Evolutionary conservation across 2,797 vertebrate species (phyloP).

Genomic region (Saxicola maurus): DNA sequence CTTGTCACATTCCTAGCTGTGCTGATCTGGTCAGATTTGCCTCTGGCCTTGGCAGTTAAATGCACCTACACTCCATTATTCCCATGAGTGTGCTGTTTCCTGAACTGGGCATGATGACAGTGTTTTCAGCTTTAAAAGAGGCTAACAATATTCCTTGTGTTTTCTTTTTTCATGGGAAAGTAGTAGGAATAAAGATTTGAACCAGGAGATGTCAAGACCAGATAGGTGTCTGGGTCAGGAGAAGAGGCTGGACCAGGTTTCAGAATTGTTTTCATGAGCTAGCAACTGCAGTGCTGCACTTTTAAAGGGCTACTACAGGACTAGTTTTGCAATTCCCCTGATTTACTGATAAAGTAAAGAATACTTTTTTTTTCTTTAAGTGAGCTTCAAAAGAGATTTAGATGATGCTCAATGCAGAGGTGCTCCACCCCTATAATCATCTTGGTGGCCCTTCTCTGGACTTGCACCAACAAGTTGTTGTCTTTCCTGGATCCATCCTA

Average conservation of each 20-base stretch:
- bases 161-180: neutral
- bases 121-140: neutral
- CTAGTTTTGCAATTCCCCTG: neutral
- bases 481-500: neutral
- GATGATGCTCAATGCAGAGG: neutral
- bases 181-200: neutral
- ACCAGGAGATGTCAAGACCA: neutral
- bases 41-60: neutral
- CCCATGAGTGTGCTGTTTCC: neutral
- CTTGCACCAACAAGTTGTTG: neutral
- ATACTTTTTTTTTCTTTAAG: neutral
- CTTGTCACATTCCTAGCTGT: neutral
- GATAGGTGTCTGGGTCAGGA: neutral
- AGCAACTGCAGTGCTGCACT: neutral
- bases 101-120: neutral
- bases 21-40: neutral
- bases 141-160: accelerated
- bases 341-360: neutral
- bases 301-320: neutral
- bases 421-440: neutral
- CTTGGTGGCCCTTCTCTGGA: neutral
- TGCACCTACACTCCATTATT: neutral
- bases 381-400: neutral
- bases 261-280: neutral
- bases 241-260: neutral